Evolutionary conservation across 2,113 vertebrate species (phyloP).

Genomic region (Lynx canadensis): DNA sequence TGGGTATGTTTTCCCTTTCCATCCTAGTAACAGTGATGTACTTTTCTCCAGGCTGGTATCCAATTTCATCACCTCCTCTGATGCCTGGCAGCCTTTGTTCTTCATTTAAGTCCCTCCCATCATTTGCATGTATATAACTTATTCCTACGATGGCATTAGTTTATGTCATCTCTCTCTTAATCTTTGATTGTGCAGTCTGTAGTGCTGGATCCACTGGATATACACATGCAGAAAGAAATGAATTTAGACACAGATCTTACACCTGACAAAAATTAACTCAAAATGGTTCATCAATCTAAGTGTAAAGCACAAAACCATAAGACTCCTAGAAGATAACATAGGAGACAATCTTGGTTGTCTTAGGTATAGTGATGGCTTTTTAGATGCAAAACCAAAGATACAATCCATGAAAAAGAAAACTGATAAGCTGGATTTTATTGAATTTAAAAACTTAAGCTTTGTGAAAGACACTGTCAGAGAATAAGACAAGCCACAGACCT

Average conservation of each 20-base stretch:
- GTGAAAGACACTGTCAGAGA: neutral
- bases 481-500: neutral
- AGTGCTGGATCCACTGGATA: neutral
- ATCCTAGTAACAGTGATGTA: neutral
- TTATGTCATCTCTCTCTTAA: neutral
- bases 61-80: neutral
- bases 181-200: neutral
- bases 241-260: neutral
- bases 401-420: neutral
- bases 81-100: neutral
- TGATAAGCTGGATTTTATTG: neutral
- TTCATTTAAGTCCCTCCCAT: neutral
- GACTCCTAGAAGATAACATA: neutral
- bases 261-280: neutral
- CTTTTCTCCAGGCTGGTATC: neutral
- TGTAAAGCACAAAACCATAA: neutral
- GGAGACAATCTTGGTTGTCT: neutral
- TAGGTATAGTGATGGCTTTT: neutral
- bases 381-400: neutral
- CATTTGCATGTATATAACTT: neutral
- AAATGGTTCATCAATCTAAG: neutral
- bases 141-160: neutral
- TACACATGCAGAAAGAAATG: neutral
- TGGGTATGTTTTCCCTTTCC: neutral
- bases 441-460: neutral